phyloP scores from a whole-genome alignment of 2,113 vertebrate genomes.

The Indicator indicator region DNA sequence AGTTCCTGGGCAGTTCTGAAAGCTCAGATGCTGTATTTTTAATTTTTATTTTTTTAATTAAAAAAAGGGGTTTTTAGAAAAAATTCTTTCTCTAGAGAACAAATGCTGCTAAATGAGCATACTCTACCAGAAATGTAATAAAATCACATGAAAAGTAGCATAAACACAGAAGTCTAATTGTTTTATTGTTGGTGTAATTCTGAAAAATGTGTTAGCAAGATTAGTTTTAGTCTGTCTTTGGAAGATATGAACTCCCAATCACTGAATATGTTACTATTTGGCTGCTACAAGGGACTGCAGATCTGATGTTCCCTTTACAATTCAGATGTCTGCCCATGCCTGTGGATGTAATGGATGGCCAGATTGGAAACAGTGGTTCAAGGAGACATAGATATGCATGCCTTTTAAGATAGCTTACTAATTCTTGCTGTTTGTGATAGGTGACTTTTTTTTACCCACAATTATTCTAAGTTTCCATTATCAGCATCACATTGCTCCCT shows the following conservation, averaged over 20 bases:
- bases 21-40: conserved; percentile 36
- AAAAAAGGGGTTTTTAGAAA: background rate
- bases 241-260: conserved; percentile 23
- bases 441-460: conserved; percentile 23
- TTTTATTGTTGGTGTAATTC: conserved; percentile 26
- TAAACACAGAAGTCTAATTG: conserved; percentile 18
- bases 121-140: conserved; percentile 27
- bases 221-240: conserved; percentile 23
- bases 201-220: conserved; percentile 33
- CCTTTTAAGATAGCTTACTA: conserved; percentile 49
- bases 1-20: background rate
- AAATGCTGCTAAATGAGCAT: conserved; percentile 24
- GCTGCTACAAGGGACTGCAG: background rate
- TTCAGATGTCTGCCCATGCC: background rate
- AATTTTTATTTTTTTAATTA: background rate
- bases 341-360: background rate
- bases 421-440: conserved; percentile 39
- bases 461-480: conserved; percentile 68
- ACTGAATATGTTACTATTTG: background rate
- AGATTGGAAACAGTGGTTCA: conserved; percentile 22
- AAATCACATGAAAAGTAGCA: conserved; percentile 34
- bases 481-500: conserved; percentile 29
- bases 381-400: conserved; percentile 39
- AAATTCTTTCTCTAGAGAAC: background rate
- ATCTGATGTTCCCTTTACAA: background rate